A percentile compares a stretch with the other conserved stretches of the same genome.
These are phyloP conservation scores for Gymnarchus niloticus DNA, from an alignment of 2,113 vertebrate species.

Conservation along the genomic window DNA sequence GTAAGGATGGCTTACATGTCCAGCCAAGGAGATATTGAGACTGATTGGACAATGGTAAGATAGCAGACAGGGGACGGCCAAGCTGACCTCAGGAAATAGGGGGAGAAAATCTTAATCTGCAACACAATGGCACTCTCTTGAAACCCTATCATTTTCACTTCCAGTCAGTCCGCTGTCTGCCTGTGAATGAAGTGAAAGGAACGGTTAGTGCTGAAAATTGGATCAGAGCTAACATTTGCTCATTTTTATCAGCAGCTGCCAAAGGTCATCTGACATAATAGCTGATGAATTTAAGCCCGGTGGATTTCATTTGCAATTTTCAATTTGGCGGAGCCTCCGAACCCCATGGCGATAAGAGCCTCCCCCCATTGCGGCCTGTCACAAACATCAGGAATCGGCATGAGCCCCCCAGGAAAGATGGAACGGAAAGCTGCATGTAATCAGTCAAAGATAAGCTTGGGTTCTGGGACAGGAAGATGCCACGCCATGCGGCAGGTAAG, in stretches of 20 bases:
- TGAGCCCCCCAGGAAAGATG: constrained; percentile 78
- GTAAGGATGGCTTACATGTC: constrained; percentile 87
- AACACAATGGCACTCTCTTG: constrained; percentile 94
- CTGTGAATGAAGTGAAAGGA: constrained; percentile 91
- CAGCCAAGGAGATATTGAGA: constrained; percentile 90
- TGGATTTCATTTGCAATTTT: constrained; percentile 97
- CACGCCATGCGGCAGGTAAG: constrained; percentile 64
- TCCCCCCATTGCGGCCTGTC: constrained; percentile 88
- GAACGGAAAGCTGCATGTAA: constrained; percentile 69
- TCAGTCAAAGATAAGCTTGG: constrained; percentile 77
- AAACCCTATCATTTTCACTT: constrained; percentile 99
- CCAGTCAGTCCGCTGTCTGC: constrained; percentile 80
- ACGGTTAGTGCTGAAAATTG: constrained; percentile 93
- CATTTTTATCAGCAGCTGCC: constrained; percentile 93
- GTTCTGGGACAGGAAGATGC: constrained; percentile 69
- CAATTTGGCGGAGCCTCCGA: constrained; percentile 87
- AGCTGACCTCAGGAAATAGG: constrained; percentile 89
- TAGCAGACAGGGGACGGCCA: constrained; percentile 79
- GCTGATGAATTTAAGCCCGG: constrained; percentile 94
- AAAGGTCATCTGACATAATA: constrained; percentile 97
- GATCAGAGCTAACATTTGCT: constrained; percentile 91
- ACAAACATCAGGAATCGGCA: constrained; percentile 87
- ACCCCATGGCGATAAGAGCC: constrained; percentile 88
- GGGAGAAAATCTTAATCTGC: constrained; percentile 98
- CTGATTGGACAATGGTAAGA: constrained; percentile 94